A percentile compares a stretch with the other conserved stretches of the same genome.
Conservation (phyloP, 2,888 invertebrate species). For the Hydrotaea cyrtoneurina region DNA sequence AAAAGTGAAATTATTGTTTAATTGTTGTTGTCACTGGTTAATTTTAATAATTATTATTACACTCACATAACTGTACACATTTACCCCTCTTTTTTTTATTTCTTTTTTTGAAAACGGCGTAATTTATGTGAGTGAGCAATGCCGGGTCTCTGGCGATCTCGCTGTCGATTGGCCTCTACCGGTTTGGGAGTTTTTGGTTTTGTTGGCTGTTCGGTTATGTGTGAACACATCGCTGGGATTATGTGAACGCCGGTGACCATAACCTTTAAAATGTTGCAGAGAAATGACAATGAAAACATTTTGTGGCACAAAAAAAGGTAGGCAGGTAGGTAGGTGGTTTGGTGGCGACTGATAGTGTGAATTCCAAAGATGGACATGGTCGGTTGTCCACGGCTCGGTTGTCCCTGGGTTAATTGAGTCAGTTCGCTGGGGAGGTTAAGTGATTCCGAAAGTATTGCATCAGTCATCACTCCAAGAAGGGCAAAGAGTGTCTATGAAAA, state of each 20-base stretch:
- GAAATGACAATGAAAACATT: conserved; percentile 60
- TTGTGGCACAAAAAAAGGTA: not conserved
- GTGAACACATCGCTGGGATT: conserved; percentile 37
- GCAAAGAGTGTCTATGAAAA: no score
- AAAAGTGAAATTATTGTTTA: conserved; percentile 68
- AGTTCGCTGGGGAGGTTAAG: no score
- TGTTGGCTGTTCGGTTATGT: conserved; percentile 9
- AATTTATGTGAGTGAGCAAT: not conserved
- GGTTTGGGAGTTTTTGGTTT: conserved; percentile 18
- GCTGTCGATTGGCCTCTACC: conserved; percentile 13
- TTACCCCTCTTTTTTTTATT: not conserved
- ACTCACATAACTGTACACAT: conserved; percentile 44
- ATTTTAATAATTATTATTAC: conserved; percentile 63
- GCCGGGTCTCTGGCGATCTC: not conserved
- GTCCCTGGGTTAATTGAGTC: no score
- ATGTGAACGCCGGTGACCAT: conserved; percentile 61
- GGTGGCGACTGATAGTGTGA: no score
- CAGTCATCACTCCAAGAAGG: no score
- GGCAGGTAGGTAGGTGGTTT: no score
- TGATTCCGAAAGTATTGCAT: no score
- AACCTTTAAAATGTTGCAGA: conserved; percentile 60
- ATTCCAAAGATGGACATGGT: no score
- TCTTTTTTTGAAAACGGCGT: no score
- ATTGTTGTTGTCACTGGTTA: conserved; percentile 51
- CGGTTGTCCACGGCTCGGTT: no score